Conservation (phyloP, 2,113 vertebrate genomes). For the Xiphias gladius region DNA sequence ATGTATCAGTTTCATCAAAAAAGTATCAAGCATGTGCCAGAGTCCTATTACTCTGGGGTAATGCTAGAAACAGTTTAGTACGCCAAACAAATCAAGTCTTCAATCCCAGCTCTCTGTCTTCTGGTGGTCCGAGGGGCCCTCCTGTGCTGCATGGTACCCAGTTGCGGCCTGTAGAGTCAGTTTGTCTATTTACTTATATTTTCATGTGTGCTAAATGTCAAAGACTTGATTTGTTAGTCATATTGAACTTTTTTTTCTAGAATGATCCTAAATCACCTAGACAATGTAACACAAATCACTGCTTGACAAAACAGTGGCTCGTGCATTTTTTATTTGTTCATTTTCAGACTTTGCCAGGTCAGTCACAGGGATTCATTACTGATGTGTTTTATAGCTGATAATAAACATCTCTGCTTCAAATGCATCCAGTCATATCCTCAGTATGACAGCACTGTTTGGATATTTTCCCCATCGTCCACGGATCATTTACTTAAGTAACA, state of each 20-base stretch:
- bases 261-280: neutral
- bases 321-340: neutral
- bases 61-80: slow-evolving; percentile 33
- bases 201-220: slow-evolving; percentile 2
- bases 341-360: neutral
- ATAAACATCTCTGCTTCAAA: neutral
- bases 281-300: no score
- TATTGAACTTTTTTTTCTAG: neutral
- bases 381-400: neutral
- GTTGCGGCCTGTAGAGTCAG: neutral
- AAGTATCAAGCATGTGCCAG: slow-evolving; percentile 45
- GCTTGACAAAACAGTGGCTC: neutral
- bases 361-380: neutral
- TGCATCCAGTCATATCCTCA: neutral
- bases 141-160: neutral
- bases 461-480: neutral
- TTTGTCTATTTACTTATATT: neutral
- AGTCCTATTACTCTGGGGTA: slow-evolving; percentile 34
- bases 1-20: slow-evolving; percentile 55
- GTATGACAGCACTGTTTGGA: neutral
- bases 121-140: neutral
- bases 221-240: neutral
- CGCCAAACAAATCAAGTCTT: slow-evolving; percentile 37
- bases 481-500: neutral
- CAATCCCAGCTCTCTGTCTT: neutral